These are phyloP conservation scores for Oophaga pumilio DNA, from an alignment of 2,113 vertebrate species.

Conservation along the genomic window DNA sequence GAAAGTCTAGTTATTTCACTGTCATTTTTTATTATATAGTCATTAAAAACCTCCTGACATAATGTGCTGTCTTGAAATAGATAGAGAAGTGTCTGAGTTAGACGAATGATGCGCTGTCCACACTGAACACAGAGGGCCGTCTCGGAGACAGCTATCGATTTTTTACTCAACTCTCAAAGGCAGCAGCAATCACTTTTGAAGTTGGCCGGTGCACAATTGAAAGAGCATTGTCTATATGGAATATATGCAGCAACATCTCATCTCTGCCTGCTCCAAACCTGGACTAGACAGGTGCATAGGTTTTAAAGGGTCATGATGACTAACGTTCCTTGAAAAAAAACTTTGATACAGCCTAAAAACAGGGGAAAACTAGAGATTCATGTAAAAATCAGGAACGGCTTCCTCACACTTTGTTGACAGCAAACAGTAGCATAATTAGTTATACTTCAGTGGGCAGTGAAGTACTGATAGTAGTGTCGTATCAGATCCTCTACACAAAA, in stretches of 20 bases:
- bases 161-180: not conserved
- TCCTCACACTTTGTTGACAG: too few species aligned
- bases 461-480: too few species aligned
- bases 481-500: too few species aligned
- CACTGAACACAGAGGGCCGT: not conserved
- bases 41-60: not conserved
- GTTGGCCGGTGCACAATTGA: not conserved
- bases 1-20: not conserved
- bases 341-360: too few species aligned
- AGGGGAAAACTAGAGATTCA: too few species aligned
- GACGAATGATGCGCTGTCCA: not conserved
- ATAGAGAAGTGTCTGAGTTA: not conserved
- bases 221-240: not conserved
- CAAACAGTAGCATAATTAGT: too few species aligned
- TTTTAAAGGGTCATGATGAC: too few species aligned
- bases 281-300: not conserved
- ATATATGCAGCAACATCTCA: not conserved
- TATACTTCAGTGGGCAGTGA: too few species aligned
- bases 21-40: not conserved
- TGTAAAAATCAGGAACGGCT: too few species aligned
- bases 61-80: not conserved
- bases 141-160: slow-evolving; percentile 14
- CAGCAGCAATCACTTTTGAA: not conserved
- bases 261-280: not conserved
- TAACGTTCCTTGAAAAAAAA: too few species aligned